Evolutionary conservation across 1,140 invertebrate genomes (phyloP), one percentile per base, ranked within the genome.

Genomic region (Panonychus citri): DNA sequence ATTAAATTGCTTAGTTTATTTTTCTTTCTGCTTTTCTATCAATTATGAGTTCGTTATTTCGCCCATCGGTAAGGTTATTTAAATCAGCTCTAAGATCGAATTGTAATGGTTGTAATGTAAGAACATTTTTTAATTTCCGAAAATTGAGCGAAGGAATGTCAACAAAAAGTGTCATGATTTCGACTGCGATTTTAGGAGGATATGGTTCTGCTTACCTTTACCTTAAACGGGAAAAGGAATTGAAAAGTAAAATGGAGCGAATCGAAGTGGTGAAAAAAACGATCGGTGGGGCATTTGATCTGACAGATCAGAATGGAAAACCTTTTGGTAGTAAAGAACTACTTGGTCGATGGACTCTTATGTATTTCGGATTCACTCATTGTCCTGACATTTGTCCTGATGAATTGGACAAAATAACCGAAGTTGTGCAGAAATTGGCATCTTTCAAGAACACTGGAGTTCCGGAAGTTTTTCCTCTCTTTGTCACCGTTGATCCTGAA

Each of bases 281-380:
- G 43, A 91, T 97, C 63, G 94, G 94, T 52, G 94, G 94, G 27
- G 68, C 73, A 39, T 99, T 95, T 77, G 83, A 91, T 60, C 66
- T 99, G 21, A 69, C 90, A 0, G 81, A 97, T 72, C 75, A 81
- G 10, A 75, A 83, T 65, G 83, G 84, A n/a, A 80, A 85, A 64
- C 60, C 75, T 43, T 75, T 81, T 17, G 84, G 80, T 62, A 91
- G 82, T 59, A 76, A 82, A 63, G 89, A 98, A 63, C 93, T 94
- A 66, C 64, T 81, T 25, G 94, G 94, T 12, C 78, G 94, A 69
- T 99, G 95, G 95, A 51, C 90, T 13, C 68, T 97, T 15, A 81
- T 99, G 59, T 99, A 99, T 70, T 99, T 99, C 75, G 95, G 95
- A 37, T 99, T 99, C 67, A 98, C 91, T 0, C 91, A 99, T 69